A percentile compares a stretch with the other conserved stretches of the same genome.
phyloP scores from a whole-genome alignment of 2,113 vertebrate genomes.

The Thamnaconus septentrionalis region DNA sequence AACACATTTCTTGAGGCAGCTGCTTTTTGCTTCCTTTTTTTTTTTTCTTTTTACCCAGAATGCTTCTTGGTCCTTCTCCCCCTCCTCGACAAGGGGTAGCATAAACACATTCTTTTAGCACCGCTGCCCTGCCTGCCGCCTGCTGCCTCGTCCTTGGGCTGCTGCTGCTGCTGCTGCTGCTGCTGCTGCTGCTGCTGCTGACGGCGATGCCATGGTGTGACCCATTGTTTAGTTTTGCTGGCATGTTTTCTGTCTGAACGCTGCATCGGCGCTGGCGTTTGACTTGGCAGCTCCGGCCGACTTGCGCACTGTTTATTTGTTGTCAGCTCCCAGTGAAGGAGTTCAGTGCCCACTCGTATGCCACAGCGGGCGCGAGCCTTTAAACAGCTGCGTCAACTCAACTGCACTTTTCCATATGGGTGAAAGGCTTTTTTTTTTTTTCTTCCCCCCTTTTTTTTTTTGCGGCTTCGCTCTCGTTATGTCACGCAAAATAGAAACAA shows the following conservation, averaged over 20 bases:
- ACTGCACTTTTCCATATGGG: conserved; percentile 30
- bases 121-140: conserved; percentile 24
- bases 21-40: conserved; percentile 19
- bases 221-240: conserved; percentile 69
- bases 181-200: conserved; percentile 41
- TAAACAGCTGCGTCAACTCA: conserved; percentile 74
- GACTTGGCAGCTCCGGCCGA: conserved; percentile 61
- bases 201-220: conserved; percentile 61
- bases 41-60: conserved; percentile 52
- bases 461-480: no score
- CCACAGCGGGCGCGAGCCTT: conserved; percentile 48
- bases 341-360: conserved; percentile 44
- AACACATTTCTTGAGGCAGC: conserved; percentile 59
- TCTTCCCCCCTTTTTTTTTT: no score
- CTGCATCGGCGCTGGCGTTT: conserved; percentile 67
- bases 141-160: no score
- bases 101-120: conserved; percentile 50
- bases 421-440: conserved; percentile 31
- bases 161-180: no score
- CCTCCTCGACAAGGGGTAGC: conserved; percentile 53
- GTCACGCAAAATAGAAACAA: no score
- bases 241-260: conserved; percentile 63
- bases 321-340: conserved; percentile 72
- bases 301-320: conserved; percentile 74
- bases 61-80: conserved; percentile 57